Base-by-base conservation (phyloP, 2,113 vertebrate species). In the Plectropomus leopardus region DNA sequence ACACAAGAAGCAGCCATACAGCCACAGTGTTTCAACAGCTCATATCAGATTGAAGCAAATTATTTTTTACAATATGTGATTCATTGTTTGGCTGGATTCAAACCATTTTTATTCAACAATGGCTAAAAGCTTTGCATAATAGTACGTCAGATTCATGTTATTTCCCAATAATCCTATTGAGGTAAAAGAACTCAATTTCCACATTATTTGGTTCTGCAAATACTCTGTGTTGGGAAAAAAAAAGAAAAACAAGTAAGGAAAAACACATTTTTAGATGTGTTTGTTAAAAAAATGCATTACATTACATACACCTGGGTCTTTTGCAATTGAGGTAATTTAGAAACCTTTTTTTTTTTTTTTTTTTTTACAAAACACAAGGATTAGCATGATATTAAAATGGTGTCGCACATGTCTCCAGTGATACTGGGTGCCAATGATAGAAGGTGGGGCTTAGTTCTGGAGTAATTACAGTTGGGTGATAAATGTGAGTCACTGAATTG, bases 401-500 rank as follows among this genome's bases (percentile, higher is more conserved):
- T 51, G 26, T 53, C 9, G 47, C 17, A 42, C 28, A 15, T 9
- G 13, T 47, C 42, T 48, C 28, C 15, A 48, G 40, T 32, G 4
- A 30, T 42, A 10, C 19, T 26, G 17, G 6, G 40, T 28, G 48
- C 55, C 17, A 58, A 50, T 24, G 15, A n/a, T 48, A 54, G 17
- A 26, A 47, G 19, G 44, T 34, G 8, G 23, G 9, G 23, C 32
- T 64, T 23, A 23, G 19, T 15, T 68, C 40, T 36, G 30, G 17
- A 47, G 17, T 54, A 69, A 82, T 71, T 68, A 26, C 14, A 1
- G n/a, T 50, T 4, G 21, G 4, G 32, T 26, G 63, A 76, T 75
- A 17, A 47, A 58, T 51, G 32, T 55, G 16, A 24, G 44, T 47
- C 24, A 26, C 13, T 48, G 45, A 54, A 19, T 44, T 28, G 64